Evolutionary conservation across 1,140 invertebrate species (phyloP).

Genomic region (Drosophila ananassae): DNA sequence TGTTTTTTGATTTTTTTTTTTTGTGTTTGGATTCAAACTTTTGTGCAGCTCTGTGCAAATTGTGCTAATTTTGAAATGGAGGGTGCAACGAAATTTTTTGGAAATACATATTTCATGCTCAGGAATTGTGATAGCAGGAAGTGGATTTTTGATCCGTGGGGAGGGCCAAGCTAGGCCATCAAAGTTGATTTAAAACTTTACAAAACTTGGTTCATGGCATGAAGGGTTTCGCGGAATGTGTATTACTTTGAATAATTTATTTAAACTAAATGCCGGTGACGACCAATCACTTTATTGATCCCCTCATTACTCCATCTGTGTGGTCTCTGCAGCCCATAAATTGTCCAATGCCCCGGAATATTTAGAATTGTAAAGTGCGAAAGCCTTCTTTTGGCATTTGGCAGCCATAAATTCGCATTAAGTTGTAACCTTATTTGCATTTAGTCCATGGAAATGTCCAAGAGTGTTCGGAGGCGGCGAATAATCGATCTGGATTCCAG

Average conservation of each 20-base stretch:
- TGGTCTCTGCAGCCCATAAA: not conserved
- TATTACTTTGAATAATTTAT: constrained; percentile 1
- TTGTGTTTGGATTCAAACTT: constrained; percentile 25
- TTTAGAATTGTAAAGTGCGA: constrained; percentile 52
- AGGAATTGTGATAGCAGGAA: constrained; percentile 4
- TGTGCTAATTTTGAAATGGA: constrained; percentile 46
- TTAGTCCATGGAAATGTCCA: constrained; percentile 11
- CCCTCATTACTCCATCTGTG: not conserved
- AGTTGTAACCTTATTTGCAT: constrained; percentile 56
- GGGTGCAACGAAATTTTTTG: constrained; percentile 22
- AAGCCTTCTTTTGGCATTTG: constrained; percentile 31
- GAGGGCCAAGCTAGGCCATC: not conserved
- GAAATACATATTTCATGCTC: constrained; percentile 29
- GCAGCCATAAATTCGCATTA: constrained; percentile 73
- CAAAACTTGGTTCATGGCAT: not conserved
- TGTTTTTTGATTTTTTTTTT: constrained; percentile 21
- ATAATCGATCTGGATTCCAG: constrained; percentile 42
- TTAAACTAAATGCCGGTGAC: not conserved
- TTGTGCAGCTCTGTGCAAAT: constrained; percentile 44
- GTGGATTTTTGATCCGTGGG: constrained; percentile 1
- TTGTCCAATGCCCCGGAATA: constrained; percentile 2
- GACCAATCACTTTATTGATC: not conserved
- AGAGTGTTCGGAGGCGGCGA: constrained; percentile 15
- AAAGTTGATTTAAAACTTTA: not conserved
- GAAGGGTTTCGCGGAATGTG: not conserved